Conservation (phyloP, 1,140 invertebrate species). For the Drosophila ambigua region DNA sequence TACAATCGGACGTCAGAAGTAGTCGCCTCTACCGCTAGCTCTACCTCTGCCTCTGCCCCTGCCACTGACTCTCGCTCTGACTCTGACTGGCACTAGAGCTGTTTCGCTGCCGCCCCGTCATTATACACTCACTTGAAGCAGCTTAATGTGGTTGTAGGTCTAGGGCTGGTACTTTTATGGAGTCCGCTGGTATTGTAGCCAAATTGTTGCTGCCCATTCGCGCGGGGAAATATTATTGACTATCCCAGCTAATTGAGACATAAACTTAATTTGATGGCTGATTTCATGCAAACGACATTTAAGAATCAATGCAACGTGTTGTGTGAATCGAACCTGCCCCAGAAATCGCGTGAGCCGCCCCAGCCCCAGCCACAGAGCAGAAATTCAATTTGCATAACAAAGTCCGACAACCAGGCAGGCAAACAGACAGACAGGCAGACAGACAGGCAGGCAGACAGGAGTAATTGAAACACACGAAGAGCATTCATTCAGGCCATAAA, state of each 20-base stretch:
- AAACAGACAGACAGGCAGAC: neutral
- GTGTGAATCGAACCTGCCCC: slow-evolving; percentile 20
- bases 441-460: neutral
- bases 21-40: slow-evolving; percentile 3
- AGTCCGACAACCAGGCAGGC: neutral
- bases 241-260: slow-evolving; percentile 74
- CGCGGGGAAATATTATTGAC: slow-evolving; percentile 58
- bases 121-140: slow-evolving; percentile 23
- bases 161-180: slow-evolving; percentile 49
- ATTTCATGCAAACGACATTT: slow-evolving; percentile 57
- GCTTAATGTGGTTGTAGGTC: slow-evolving; percentile 28
- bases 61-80: neutral
- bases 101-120: slow-evolving; percentile 16
- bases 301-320: slow-evolving; percentile 62
- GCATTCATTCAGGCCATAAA: slow-evolving; percentile 46
- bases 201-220: slow-evolving; percentile 57
- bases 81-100: neutral
- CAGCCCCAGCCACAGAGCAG: neutral
- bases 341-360: slow-evolving; percentile 43
- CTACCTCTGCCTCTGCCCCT: neutral
- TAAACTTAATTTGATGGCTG: slow-evolving; percentile 67
- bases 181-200: slow-evolving; percentile 55
- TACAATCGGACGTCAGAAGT: slow-evolving; percentile 58
- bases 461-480: slow-evolving; percentile 41
- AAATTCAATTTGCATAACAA: slow-evolving; percentile 52